Conservation (phyloP, 2,113 vertebrate species). For the Brachionichthys hirsutus region DNA sequence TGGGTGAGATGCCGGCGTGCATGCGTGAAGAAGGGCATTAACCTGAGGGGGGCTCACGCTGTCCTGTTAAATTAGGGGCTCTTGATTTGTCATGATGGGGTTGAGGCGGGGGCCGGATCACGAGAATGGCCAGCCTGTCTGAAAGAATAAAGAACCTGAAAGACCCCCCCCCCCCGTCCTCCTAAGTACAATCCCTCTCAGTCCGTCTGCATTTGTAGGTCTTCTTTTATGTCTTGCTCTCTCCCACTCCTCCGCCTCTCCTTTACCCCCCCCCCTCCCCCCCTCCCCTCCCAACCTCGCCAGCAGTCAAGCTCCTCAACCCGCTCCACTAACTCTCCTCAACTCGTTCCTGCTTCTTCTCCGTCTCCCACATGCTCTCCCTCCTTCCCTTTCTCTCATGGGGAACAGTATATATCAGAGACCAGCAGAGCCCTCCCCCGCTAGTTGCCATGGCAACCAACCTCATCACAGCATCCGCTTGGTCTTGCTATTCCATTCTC, state of each 20-base stretch:
- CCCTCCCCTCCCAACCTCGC: background rate
- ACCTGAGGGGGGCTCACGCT: constrained; percentile 61
- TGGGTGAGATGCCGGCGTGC: background rate
- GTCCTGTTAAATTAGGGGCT: constrained; percentile 55
- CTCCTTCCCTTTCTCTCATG: constrained; percentile 51
- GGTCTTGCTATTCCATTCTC: constrained; percentile 6
- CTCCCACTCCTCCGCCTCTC: constrained; percentile 18
- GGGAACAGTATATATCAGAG: constrained; percentile 74
- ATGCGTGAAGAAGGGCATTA: constrained; percentile 41
- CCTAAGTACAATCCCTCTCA: constrained; percentile 47
- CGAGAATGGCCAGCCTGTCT: constrained; percentile 29
- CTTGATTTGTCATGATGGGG: constrained; percentile 63
- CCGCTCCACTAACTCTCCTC: constrained; percentile 39
- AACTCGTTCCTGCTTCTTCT: constrained; percentile 28
- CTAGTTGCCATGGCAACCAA: constrained; percentile 72
- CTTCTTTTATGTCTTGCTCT: constrained; percentile 52
- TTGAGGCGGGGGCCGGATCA: constrained; percentile 43
- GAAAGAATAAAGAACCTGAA: constrained; percentile 64
- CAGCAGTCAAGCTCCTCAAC: constrained; percentile 11
- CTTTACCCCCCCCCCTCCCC: background rate
- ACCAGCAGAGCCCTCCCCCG: constrained; percentile 59
- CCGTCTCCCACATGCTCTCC: constrained; percentile 41
- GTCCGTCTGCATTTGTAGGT: constrained; percentile 23
- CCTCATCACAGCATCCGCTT: constrained; percentile 64
- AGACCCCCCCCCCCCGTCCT: constrained; percentile 48